Base-by-base conservation (phyloP, 1,140 invertebrate genomes). In the Trachymyrmex septentrionalis region DNA sequence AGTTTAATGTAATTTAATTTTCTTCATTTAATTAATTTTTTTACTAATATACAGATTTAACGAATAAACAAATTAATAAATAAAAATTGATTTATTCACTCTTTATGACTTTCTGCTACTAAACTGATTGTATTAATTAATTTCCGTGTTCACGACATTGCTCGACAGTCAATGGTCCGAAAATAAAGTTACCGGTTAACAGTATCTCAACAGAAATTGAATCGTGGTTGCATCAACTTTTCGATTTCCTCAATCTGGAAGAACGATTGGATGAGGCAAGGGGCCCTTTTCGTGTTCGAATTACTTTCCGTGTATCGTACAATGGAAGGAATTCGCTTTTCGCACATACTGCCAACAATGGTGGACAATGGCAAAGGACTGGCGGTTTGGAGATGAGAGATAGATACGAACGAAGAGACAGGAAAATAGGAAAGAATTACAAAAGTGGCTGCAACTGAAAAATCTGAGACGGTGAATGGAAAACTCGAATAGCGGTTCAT, bases 281-380 rank as follows among this genome's bases (percentile, higher is more conserved):
- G 48, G 48, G 61, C 34, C 77, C 72, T 63, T 84, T 61, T 66
- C 89, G 86, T 86, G 89, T 87, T 87, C 89, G 85, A 90, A 90
- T 90, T 90, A 90, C 86, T 85, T 59, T 61, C 73, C 63, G 86
- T 80, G 75, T 81, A 89, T 90, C 75, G 27, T 44, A 90, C 89
- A 90, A 90, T 90, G 76, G 89, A 30, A 80, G 69, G 89, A 90
- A 90, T 90, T 87, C 89, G 86, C 85, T 90, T 85, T 85, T 81
- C 88, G 21, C 80, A 66, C 67, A 48, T 66, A 87, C 69, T 63
- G 50, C 75, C 88, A 71, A 90, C 89, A 90, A 90, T 90, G 53
- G 88, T 55, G 88, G 84, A 90, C 89, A 87, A 90, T 90, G 75
- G 86, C 27, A 69, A 80, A 85, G 64, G 87, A 30, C 73, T 76